Evolutionary conservation across 1,140 invertebrate genomes (phyloP).

Genomic region (Marisa cornuarietis): DNA sequence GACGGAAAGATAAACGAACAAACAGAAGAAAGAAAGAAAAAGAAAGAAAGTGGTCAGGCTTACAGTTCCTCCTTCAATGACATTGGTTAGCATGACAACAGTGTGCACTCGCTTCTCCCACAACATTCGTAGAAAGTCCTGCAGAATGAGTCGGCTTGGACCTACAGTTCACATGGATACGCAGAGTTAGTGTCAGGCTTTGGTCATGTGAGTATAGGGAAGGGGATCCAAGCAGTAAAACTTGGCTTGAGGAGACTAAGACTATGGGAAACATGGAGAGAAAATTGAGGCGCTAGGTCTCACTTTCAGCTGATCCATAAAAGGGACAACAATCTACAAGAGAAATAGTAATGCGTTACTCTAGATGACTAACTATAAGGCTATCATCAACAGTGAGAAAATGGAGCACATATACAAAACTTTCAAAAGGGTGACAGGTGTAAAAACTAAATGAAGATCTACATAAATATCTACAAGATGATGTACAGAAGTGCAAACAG

Average conservation of each 20-base stretch:
- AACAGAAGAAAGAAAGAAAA: background rate
- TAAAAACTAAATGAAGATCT: too few species aligned
- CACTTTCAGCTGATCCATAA: background rate
- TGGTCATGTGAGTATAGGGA: background rate
- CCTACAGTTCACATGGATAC: conserved; percentile 16
- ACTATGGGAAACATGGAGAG: background rate
- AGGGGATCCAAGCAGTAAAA: too few species aligned
- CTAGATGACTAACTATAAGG: too few species aligned
- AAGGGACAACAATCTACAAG: too few species aligned
- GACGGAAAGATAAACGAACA: background rate
- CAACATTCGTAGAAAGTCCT: conserved; percentile 46
- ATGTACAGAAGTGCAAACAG: too few species aligned
- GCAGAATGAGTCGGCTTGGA: conserved; percentile 34
- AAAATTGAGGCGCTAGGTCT: background rate
- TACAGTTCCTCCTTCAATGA: conserved; percentile 42
- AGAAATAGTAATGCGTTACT: too few species aligned
- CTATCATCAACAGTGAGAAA: too few species aligned
- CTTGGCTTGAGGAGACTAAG: background rate
- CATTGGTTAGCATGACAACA: conserved; percentile 47
- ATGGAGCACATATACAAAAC: too few species aligned
- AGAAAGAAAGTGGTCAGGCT: background rate
- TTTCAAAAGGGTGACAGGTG: too few species aligned
- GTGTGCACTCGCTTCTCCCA: conserved; percentile 36
- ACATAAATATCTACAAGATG: too few species aligned
- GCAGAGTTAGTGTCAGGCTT: background rate